Conservation (phyloP, 2,113 vertebrate species). For the Junco hyemalis region DNA sequence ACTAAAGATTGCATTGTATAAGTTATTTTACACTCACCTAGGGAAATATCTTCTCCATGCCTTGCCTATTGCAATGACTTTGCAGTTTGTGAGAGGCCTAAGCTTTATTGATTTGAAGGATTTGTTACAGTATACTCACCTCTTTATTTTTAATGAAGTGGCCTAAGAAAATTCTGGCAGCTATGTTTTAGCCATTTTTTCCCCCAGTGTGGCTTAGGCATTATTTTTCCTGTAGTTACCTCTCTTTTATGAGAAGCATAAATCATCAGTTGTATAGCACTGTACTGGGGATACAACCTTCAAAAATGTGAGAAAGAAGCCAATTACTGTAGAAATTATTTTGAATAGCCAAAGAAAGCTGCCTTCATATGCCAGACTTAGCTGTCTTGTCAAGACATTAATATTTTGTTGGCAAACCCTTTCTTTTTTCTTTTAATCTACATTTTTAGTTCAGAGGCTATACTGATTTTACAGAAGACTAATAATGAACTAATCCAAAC, state of each 20-base stretch:
- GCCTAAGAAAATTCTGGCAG: background rate
- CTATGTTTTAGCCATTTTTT: background rate
- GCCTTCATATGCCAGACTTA: background rate
- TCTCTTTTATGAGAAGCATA: background rate
- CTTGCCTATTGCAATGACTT: conserved; percentile 3
- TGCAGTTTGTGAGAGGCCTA: background rate
- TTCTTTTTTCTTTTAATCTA: background rate
- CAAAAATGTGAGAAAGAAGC: background rate
- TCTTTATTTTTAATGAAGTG: background rate
- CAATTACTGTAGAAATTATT: conserved; percentile 34
- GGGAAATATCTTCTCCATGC: background rate
- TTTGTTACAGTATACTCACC: background rate
- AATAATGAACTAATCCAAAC: background rate
- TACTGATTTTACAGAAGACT: conserved; percentile 7
- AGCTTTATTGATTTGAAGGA: background rate
- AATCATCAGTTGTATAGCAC: background rate
- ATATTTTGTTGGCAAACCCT: background rate
- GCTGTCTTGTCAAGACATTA: conserved; percentile 2
- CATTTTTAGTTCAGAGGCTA: background rate
- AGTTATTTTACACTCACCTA: background rate
- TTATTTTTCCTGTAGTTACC: background rate
- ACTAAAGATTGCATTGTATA: background rate
- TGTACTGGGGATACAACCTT: background rate
- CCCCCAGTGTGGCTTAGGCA: background rate
- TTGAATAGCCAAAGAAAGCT: conserved; percentile 1